These are phyloP conservation scores for Choristoneura rosaceana DNA, from an alignment of 2,888 invertebrate genomes.

Conservation along the genomic window DNA sequence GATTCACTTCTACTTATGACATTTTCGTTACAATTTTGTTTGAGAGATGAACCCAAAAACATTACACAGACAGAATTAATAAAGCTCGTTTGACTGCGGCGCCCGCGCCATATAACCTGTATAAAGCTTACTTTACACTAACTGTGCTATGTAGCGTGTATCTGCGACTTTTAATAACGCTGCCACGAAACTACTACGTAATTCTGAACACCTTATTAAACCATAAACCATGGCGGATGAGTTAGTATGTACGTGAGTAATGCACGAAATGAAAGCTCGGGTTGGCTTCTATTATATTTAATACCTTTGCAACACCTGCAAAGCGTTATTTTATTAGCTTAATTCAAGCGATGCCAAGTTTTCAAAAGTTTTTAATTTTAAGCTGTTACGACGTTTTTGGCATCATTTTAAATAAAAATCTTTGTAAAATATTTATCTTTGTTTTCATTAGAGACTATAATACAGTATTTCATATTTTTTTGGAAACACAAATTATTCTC, in stretches of 20 bases:
- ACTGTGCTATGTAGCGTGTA: slow-evolving; percentile 35
- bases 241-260: slow-evolving; percentile 43
- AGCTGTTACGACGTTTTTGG: not conserved
- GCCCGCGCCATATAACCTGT: slow-evolving; percentile 5
- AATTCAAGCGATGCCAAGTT: not conserved
- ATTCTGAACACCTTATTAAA: slow-evolving; percentile 59
- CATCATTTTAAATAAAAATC: not conserved
- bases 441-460: too few species aligned
- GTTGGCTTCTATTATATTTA: slow-evolving; percentile 31
- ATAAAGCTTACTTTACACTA: slow-evolving; percentile 17
- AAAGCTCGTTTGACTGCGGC: slow-evolving; percentile 5
- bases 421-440: too few species aligned
- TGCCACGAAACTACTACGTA: slow-evolving; percentile 54
- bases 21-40: not conserved
- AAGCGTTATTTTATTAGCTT: slow-evolving; percentile 24
- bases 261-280: slow-evolving; percentile 38
- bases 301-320: slow-evolving; percentile 33
- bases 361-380: not conserved
- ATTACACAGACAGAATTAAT: slow-evolving; percentile 4
- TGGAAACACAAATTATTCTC: too few species aligned
- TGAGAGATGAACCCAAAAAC: not conserved
- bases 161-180: slow-evolving; percentile 52
- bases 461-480: too few species aligned
- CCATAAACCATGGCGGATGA: slow-evolving; percentile 47
- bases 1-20: not conserved